Percentiles rank a stretch among this genome's conserved stretches.
Evolutionary conservation across 2,888 invertebrate species (phyloP).

Genomic region (Crematogaster levior): DNA sequence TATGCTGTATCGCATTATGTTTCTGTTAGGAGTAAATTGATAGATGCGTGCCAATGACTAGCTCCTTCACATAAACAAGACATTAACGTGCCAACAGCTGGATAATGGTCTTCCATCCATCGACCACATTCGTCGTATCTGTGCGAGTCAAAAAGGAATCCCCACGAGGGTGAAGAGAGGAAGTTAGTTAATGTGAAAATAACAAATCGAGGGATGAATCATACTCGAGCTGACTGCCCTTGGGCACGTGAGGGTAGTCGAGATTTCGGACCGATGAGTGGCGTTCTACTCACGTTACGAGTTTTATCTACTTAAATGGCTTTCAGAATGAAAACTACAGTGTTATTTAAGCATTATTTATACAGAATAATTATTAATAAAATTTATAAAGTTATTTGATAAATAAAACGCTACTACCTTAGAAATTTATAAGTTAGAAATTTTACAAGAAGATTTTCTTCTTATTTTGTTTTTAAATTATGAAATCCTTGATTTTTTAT

Average conservation of each 20-base stretch:
- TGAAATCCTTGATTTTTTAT: neutral
- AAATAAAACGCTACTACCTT: neutral
- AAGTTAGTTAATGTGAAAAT: slow-evolving; percentile 80
- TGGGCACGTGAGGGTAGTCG: slow-evolving; percentile 62
- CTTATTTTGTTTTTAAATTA: neutral
- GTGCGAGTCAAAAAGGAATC: slow-evolving; percentile 72
- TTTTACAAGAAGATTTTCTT: neutral
- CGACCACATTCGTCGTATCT: slow-evolving; percentile 60
- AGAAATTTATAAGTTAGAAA: no score
- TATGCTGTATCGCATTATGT: slow-evolving; percentile 59
- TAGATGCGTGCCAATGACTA: slow-evolving; percentile 68
- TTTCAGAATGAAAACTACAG: neutral
- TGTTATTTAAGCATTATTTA: neutral
- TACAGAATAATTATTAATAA: slow-evolving; percentile 1
- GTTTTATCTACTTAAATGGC: slow-evolving; percentile 9
- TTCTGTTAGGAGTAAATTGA: slow-evolving; percentile 67
- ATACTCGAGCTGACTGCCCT: slow-evolving; percentile 68
- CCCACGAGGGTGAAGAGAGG: slow-evolving; percentile 66
- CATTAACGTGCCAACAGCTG: slow-evolving; percentile 76
- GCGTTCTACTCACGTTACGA: slow-evolving; percentile 14
- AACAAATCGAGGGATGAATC: slow-evolving; percentile 78
- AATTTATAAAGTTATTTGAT: neutral
- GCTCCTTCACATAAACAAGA: slow-evolving; percentile 75
- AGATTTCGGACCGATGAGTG: slow-evolving; percentile 51
- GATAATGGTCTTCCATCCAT: slow-evolving; percentile 75